Base-by-base conservation (phyloP, 2,113 vertebrate species). In the Rana temporaria region DNA sequence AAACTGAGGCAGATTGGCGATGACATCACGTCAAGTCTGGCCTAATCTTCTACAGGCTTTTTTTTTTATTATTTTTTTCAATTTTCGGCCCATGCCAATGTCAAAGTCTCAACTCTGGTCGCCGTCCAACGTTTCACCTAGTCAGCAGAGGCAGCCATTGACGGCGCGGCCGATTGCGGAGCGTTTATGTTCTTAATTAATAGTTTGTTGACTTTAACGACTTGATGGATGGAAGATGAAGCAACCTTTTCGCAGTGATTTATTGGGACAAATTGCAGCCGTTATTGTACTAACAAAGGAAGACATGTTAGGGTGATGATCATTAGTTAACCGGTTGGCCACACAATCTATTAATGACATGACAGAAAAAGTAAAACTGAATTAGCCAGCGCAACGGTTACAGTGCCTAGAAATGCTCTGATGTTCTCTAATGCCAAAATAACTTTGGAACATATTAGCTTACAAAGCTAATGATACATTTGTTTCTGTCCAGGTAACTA, bases 1-100 rank as follows among this genome's bases (percentile, higher is more conserved):
- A 87, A 89, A 87, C 84, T 79, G 82, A 87, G 89, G 67, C 86
- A 86, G 87, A 87, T 90, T 89, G 87, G 89, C 74, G n/a, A 0
- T 88, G 87, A 85, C 85, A 87, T 32, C 18, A 86, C 84, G 86
- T 85, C 1, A 14, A 22, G 84, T 76, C 78, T 84, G 59, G 82
- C 78, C 72, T 80, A 88, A 90, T 89, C 87, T 85, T 85, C 86
- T 87, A 86, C 87, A 89, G 88, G 70, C 52, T 42, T 59, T 66
- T 19, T 42, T 66, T 19, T 55, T 30, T 30, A 30, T 30, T 30
- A 1, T 30, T 30, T 30, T 30, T 30, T 30, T 30, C 3, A 30
- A 66, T 73, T 74, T 57, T 34, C 52, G 67, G 30, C 56, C 38
- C 17, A 20, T 76, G 72, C 81, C 81, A 82, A 74, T n/a, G 22